These are phyloP conservation scores for Escarpia spicata DNA, from an alignment of 2,888 invertebrate species.

Conservation along the genomic window DNA sequence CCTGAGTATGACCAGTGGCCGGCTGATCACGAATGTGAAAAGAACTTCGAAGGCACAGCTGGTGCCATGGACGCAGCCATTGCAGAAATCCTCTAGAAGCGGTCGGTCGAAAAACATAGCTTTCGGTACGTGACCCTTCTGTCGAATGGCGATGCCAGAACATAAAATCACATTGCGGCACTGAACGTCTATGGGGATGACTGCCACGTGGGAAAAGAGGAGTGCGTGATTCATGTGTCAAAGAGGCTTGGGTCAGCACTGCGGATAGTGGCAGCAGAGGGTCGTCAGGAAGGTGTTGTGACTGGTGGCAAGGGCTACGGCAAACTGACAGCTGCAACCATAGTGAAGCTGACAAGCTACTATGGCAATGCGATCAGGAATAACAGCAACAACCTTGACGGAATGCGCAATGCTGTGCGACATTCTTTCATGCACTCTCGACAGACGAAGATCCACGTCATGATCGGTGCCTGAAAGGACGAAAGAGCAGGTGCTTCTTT, in stretches of 20 bases:
- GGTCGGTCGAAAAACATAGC: neutral
- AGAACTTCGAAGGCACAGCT: too few relatives aligned
- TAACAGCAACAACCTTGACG: neutral
- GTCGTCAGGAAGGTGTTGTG: neutral
- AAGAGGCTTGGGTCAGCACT: neutral
- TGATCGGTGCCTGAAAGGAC: neutral
- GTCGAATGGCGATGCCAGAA: neutral
- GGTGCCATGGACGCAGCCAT: neutral
- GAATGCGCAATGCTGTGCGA: neutral
- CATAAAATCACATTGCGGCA: neutral
- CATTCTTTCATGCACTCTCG: neutral
- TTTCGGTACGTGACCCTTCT: neutral
- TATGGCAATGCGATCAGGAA: neutral
- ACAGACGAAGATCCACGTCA: conserved; percentile 14
- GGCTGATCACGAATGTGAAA: too few relatives aligned
- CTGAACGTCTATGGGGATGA: neutral
- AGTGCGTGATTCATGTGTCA: neutral
- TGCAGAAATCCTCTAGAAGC: neutral
- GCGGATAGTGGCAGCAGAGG: neutral
- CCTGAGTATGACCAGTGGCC: too few relatives aligned
- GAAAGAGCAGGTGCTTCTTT: neutral
- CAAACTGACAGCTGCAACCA: neutral
- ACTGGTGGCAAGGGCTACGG: neutral
- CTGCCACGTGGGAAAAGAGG: neutral
- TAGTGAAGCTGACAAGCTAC: neutral